These are phyloP conservation scores for Drosophila watanabei DNA, from an alignment of 1,140 invertebrate genomes.

Conservation along the genomic window DNA sequence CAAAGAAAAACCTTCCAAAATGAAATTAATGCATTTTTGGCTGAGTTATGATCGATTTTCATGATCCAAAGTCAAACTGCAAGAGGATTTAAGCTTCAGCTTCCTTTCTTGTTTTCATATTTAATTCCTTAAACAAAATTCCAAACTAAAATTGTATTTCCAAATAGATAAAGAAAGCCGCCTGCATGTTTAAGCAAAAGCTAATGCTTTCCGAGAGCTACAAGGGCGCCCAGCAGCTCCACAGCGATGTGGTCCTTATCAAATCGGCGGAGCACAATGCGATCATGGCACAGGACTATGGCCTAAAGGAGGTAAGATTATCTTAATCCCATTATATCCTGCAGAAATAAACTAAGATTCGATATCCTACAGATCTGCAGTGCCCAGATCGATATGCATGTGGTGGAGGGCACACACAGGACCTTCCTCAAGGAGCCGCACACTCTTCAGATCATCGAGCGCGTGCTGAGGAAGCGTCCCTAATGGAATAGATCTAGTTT, in stretches of 20 bases:
- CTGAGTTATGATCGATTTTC: too few relatives aligned
- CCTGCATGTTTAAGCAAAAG: constrained; percentile 92
- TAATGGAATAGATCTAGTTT: constrained; percentile 33
- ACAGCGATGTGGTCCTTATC: constrained; percentile 91
- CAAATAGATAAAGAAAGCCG: constrained; percentile 88
- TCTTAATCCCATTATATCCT: constrained; percentile 1
- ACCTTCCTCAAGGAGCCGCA: constrained; percentile 90
- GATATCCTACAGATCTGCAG: constrained; percentile 88
- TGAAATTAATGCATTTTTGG: too few relatives aligned
- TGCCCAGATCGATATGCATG: constrained; percentile 89
- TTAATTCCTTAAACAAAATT: not conserved
- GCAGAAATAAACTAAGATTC: too few relatives aligned
- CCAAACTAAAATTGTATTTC: constrained; percentile 49
- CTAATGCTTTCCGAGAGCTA: constrained; percentile 91
- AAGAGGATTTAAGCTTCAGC: too few relatives aligned
- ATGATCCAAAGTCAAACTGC: too few relatives aligned
- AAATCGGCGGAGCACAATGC: constrained; percentile 93
- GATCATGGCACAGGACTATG: constrained; percentile 90
- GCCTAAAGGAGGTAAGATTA: constrained; percentile 89
- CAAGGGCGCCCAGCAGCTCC: constrained; percentile 88
- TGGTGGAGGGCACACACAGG: constrained; percentile 92
- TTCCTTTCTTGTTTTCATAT: too few relatives aligned
- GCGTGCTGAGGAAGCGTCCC: constrained; percentile 59
- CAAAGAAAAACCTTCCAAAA: too few relatives aligned
- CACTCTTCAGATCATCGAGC: constrained; percentile 87